These are phyloP conservation scores for Eustalomyia histrio DNA, from an alignment of 2,888 invertebrate species.

Conservation along the genomic window DNA sequence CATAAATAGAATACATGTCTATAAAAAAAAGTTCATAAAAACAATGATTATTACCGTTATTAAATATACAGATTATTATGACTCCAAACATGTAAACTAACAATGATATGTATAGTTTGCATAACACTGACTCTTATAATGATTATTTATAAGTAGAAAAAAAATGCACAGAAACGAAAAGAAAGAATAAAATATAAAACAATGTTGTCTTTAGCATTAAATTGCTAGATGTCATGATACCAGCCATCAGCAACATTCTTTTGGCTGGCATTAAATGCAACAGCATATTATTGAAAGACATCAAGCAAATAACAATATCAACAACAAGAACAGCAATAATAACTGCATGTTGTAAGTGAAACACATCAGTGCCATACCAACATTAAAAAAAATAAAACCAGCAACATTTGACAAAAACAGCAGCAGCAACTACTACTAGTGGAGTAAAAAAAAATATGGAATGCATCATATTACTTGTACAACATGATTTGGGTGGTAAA, in stretches of 20 bases:
- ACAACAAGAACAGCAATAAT: conserved; percentile 18
- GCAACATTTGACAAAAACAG: neutral
- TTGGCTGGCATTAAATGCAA: conserved; percentile 28
- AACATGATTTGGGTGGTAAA: conserved; percentile 49
- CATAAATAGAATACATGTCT: neutral
- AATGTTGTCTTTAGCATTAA: conserved; percentile 47
- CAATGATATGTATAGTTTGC: conserved; percentile 22
- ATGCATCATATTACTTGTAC: conserved; percentile 33
- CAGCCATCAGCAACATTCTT: conserved; percentile 40
- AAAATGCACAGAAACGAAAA: conserved; percentile 36
- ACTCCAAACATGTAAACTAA: conserved; percentile 37
- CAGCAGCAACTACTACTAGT: neutral
- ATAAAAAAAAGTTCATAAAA: neutral
- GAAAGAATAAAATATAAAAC: conserved; percentile 18
- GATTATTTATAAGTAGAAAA: conserved; percentile 29
- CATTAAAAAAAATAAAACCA: conserved; percentile 4
- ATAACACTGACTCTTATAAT: conserved; percentile 3
- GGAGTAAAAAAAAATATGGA: conserved; percentile 1
- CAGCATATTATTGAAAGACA: conserved; percentile 30
- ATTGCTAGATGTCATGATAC: conserved; percentile 59
- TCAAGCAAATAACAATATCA: neutral
- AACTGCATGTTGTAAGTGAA: conserved; percentile 35
- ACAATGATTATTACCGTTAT: conserved; percentile 50
- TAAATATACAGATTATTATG: conserved; percentile 49
- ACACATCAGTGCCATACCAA: conserved; percentile 51